Evolutionary conservation across 2,888 invertebrate species (phyloP), one percentile per base, ranked within the genome.

Genomic region (Cephus nigrinus): DNA sequence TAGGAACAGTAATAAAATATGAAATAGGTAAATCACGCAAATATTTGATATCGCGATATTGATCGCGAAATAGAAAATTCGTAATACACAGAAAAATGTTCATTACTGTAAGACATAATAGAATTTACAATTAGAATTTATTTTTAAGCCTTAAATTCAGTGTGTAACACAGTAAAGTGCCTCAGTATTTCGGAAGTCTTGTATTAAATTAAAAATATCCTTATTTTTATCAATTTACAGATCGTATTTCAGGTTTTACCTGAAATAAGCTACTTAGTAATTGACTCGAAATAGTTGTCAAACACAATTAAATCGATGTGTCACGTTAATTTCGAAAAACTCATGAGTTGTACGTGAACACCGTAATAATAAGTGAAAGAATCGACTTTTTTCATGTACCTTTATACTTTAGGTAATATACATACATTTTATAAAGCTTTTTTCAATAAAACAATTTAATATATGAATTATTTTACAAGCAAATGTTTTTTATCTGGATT

Each of bases 221-320:
- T 74, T 79, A 76, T 76, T 76, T 55, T 23, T 55, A 36, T 23
- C 75, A 76, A 55, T 76, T 76, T 40, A 74, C 30, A 12, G 11
- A 31, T 32, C 71, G 31, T 68, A 76, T 74, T 73, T 76, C 34
- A 36, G 55, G n/a, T 31, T 35, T 30, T 68, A 12, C 40, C 68
- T 35, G 55, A 55, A 55, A 55, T 68, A 76, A 34, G 55, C 68
- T 73, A 74, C 30, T 55, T 68, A 68, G n/a, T 55, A 55, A 32
- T 31, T 11, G 32, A 40, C n/a, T n/a, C 68, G 31, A 23, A 76
- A 73, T 73, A 76, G 1, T 68, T 73, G 31, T 55, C 73, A 74
- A 32, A 31, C n/a, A 76, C 30, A 33, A 30, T 31, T 35, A 69
- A 32, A 30, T 12, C 0, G 31, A 9, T 9, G 23, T 55, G 23